Percentiles rank a stretch among this genome's conserved stretches.
Conservation (phyloP, 1,140 invertebrate species). For the Nephila pilipes region DNA sequence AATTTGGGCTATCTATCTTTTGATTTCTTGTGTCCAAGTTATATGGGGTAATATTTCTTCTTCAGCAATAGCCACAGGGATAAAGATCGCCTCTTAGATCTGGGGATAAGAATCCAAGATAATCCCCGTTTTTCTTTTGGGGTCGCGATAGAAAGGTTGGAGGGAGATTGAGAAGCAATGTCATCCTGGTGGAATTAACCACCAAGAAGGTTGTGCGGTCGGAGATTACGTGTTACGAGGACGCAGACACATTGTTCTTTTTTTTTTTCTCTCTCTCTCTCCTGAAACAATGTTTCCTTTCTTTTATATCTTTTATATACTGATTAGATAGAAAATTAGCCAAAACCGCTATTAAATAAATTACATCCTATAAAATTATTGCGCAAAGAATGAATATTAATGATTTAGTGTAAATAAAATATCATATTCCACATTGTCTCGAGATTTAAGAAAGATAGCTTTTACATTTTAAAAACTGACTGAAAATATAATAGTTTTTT, state of each 20-base stretch:
- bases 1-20: not conserved
- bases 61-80: not conserved
- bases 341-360: no score
- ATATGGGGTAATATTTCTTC: not conserved
- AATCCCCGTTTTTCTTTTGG: slow-evolving; percentile 29
- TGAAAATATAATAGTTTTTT: no score
- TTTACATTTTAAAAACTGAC: no score
- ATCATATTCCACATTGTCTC: no score
- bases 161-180: slow-evolving; percentile 22
- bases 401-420: no score
- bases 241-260: not conserved
- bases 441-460: no score
- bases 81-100: not conserved
- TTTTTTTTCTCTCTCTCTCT: no score
- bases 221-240: slow-evolving; percentile 43
- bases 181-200: slow-evolving; percentile 45
- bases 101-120: not conserved
- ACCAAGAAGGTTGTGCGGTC: slow-evolving; percentile 29
- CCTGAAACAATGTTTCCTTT: not conserved
- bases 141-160: not conserved
- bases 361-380: no score
- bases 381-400: no score
- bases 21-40: not conserved
- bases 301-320: no score
- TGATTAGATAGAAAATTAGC: not conserved